Base-by-base conservation (phyloP, 2,113 vertebrate genomes). In the Dicentrarchus labrax region DNA sequence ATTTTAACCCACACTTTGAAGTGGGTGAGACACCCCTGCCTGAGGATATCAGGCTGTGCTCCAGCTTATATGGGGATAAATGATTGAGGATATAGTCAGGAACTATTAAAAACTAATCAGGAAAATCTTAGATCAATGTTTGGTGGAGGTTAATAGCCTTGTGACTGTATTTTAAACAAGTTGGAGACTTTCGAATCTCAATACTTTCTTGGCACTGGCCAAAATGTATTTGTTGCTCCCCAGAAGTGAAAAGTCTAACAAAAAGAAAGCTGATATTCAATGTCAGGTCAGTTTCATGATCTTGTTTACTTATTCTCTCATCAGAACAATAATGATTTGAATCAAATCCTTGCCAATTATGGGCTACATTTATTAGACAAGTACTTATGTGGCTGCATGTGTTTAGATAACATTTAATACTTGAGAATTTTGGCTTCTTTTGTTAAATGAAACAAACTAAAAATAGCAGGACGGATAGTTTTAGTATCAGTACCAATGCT, bases 1-100 rank as follows among this genome's bases (percentile, higher is more conserved):
- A 83, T 78, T 83, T 87, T 19, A 74, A 81, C 47, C 61, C 64
- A 76, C 43, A 84, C 84, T 89, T 89, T 89, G 79, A 89, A 89
- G 87, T 68, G 24, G 38, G 54, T n/a, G 38, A 82, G 79, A 88
- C 30, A 65, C 45, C 72, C 56, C 45, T 36, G 78, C 82, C 81
- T 50, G 56, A 43, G 84, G 92, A 89, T 4, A 51, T 24, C 47
- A 36, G 64, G 72, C 76, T 76, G 24, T 43, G 61, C 57, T 85
- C 30, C 41, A 60, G 72, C 60, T 76, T 57, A 78, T 76, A 54
- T 76, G 76, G 38, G 74, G 76, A 60, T 85, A 68, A 89, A 89
- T 84, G 88, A 89, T 80, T 84, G 76, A 85, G 83, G 74, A 88
- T 68, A 65, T 68, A 74, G 56, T 90, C 81, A 81, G 73, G 48